These are phyloP conservation scores for Zaprionus capensis DNA, from an alignment of 1,140 invertebrate species.

Conservation along the genomic window DNA sequence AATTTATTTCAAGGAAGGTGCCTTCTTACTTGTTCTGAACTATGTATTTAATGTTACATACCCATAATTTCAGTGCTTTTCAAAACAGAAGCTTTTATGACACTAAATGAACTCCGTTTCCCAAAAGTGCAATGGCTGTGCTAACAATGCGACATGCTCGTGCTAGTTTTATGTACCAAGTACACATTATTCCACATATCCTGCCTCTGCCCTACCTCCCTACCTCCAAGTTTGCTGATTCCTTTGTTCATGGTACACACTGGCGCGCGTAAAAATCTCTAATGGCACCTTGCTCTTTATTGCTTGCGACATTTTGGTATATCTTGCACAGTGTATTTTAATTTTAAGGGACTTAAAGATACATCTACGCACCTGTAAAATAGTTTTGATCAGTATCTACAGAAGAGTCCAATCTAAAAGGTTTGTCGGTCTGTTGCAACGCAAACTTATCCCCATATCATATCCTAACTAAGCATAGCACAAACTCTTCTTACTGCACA, in stretches of 20 bases:
- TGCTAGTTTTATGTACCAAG: slow-evolving; percentile 76
- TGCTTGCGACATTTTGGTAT: slow-evolving; percentile 42
- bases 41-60: too few relatives aligned
- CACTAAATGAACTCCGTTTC: background rate
- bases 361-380: background rate
- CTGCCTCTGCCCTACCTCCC: background rate
- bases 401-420: background rate
- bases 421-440: too few relatives aligned
- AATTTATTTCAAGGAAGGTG: too few relatives aligned
- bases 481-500: too few relatives aligned
- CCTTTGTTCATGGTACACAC: slow-evolving; percentile 45
- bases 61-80: background rate
- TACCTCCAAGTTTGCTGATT: slow-evolving; percentile 40
- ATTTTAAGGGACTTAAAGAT: background rate
- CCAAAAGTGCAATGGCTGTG: slow-evolving; percentile 17
- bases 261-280: slow-evolving; percentile 73
- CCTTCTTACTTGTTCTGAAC: too few relatives aligned
- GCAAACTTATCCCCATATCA: too few relatives aligned
- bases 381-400: background rate
- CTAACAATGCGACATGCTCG: slow-evolving; percentile 65
- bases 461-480: too few relatives aligned
- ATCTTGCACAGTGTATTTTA: background rate
- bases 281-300: slow-evolving; percentile 62
- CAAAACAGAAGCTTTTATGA: background rate
- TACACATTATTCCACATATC: slow-evolving; percentile 50